Base-by-base conservation (phyloP, 1,140 invertebrate species). In the Hesperophylax magnus region DNA sequence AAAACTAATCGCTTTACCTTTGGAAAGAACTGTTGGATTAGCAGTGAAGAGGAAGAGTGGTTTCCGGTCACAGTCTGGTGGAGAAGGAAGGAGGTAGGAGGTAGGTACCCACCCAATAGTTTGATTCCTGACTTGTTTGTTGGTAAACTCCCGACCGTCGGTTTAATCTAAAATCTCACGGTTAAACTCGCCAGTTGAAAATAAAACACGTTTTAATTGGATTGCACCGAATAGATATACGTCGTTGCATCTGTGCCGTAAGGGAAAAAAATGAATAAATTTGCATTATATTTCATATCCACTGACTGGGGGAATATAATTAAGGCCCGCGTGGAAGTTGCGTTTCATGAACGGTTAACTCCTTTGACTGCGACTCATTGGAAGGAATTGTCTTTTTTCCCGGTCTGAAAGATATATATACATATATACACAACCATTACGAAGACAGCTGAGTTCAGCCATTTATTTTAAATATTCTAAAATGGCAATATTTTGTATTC, bases 281-380 rank as follows among this genome's bases (percentile, higher is more conserved):
- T 84, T 84, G 78, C 83, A 84, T 84, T 81, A 79, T 76, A 84
- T 84, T 84, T 84, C 83, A 84, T 84, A 84, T 74, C 83, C 83
- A 84, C 76, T 84, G 83, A 84, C 79, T 84, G 80, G 80, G 83
- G 78, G 83, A 84, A 84, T 84, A 82, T 84, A 84, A 84, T 84
- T 82, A 84, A 81, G 34, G 65, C 65, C 52, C 72, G 53, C 56
- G 72, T 76, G 72, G 79, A 71, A 76, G 75, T 78, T 81, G 63
- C 78, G 83, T 82, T 84, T 81, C 63, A 84, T 81, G 80, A 82
- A 84, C 83, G 80, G 83, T 84, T 84, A 84, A 84, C 81, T 84
- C 79, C 56, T 74, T 80, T 78, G 80, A 81, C 71, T 84, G 77
- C 75, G 17, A 71, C 14, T 67, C 31, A n/a, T 67, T 27, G 63